Conservation (phyloP, 2,888 invertebrate species). For the Philaethria dido region DNA sequence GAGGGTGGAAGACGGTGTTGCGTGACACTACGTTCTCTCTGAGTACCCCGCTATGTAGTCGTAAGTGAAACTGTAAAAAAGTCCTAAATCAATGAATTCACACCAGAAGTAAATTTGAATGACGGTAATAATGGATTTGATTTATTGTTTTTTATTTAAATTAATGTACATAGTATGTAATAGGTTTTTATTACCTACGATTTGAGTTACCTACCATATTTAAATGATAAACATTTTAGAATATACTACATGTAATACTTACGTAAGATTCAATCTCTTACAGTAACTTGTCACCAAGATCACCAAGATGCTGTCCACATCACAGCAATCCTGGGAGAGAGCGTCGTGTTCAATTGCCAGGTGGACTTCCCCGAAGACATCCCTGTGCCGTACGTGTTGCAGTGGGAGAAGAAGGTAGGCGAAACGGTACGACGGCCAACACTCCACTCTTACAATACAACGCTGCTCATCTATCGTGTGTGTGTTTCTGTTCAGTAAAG, state of each 20-base stretch:
- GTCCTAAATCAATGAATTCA: too few relatives aligned
- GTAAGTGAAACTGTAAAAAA: too few relatives aligned
- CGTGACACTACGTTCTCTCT: too few relatives aligned
- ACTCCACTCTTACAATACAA: conserved; percentile 83
- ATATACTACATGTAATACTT: background rate
- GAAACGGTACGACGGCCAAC: conserved; percentile 93
- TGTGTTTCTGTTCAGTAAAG: conserved; percentile 84
- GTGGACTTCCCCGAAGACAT: conserved; percentile 98
- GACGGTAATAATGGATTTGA: too few relatives aligned
- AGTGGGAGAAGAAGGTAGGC: conserved; percentile 99
- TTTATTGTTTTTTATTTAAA: too few relatives aligned
- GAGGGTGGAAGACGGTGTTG: too few relatives aligned
- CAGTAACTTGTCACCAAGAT: conserved; percentile 91
- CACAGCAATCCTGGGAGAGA: conserved; percentile 98
- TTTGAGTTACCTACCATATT: too few relatives aligned
- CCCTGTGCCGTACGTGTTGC: conserved; percentile 98
- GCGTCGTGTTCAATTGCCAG: conserved; percentile 98
- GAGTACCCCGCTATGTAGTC: too few relatives aligned
- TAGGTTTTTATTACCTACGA: too few relatives aligned
- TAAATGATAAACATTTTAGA: too few relatives aligned
- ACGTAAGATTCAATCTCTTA: conserved; percentile 32
- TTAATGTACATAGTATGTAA: too few relatives aligned
- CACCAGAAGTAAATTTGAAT: too few relatives aligned
- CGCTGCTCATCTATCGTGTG: conserved; percentile 83
- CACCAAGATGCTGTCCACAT: conserved; percentile 97